Percentiles rank a stretch among this genome's conserved stretches.
phyloP scores from a whole-genome alignment of 2,797 vertebrate genomes.

The Clarias platycephalus region DNA sequence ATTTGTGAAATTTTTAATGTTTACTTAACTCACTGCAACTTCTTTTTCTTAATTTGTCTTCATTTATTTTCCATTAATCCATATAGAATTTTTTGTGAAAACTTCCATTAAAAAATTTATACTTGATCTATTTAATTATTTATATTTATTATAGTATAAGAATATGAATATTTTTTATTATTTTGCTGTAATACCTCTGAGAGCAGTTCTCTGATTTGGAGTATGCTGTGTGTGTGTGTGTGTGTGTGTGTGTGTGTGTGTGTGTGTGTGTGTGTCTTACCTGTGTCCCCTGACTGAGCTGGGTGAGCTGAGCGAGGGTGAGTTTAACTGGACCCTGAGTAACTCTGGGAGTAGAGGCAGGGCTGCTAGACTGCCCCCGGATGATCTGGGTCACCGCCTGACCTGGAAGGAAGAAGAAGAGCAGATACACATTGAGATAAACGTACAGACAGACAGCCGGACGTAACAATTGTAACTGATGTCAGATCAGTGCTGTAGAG shows the following conservation, averaged over 20 bases:
- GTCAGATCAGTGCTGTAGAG: neutral
- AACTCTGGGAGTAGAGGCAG: constrained; percentile 72
- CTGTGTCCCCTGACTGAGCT: constrained; percentile 85
- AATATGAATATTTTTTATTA: neutral
- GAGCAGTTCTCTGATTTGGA: neutral
- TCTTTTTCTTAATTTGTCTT: neutral
- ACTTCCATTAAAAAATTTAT: neutral
- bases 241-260: neutral
- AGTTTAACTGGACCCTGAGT: constrained; percentile 92
- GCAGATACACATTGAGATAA: neutral
- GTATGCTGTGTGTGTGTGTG: neutral
- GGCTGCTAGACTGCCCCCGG: constrained; percentile 85
- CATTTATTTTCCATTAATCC: neutral
- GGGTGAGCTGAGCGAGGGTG: constrained; percentile 92
- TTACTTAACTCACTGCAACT: too few relatives aligned
- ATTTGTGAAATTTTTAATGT: too few relatives aligned
- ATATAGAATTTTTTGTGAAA: neutral
- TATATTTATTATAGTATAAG: neutral
- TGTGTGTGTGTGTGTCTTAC: constrained; percentile 56
- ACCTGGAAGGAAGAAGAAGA: constrained; percentile 57
- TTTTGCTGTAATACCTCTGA: neutral
- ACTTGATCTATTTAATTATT: neutral
- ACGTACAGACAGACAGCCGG: neutral
- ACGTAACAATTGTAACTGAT: neutral
- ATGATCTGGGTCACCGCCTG: constrained; percentile 93